Evolutionary conservation across 2,888 invertebrate genomes (phyloP), one percentile per base, ranked within the genome.

Genomic region (Metopia argyrocephala): DNA sequence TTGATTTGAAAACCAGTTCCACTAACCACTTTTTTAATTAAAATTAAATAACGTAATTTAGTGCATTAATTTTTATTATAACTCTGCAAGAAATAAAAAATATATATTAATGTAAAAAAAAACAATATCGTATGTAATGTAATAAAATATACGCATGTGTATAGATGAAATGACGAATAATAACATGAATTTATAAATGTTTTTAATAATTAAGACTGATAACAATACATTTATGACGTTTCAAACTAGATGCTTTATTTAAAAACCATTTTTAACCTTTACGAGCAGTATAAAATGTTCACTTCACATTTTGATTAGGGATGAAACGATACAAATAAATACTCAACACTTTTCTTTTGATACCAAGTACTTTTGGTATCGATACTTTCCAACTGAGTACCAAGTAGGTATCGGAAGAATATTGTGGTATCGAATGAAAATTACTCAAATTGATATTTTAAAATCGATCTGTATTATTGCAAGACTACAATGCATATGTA

Each of bases 71-170:
- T 70, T 48, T 71, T 78, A 38, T 38, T 38, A 78, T 81, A 78
- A 73, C 50, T 75, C 74, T 83, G 75, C 59, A 74, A 82, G 57
- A 76, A 62, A 71, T 65, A 52, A 28, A 56, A 75, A 75, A 5
- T 25, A 61, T 50, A 61, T 75, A 68, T 21, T 50, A 48, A 82
- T 45, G 52, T 31, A 64, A 12, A 54, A 50, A 52, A 57, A 9
- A 25, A 66, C 20, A 31, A 21, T 6, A 56, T 56, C 0, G 9
- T 38, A 38, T 38, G 3, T 6, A 38, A 38, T 38, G 15, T 15
- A 38, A 1, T 9, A 38, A 12, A 15, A 15, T 12, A 31, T 31
- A 31, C 3, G 31, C 38, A 15, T 38, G 15, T 38, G 15, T 38
- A 15, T 12, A 38, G 38, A 38, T 38, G 9, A 38, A 38, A 38